phyloP scores from a whole-genome alignment of 1,140 invertebrate species.

The Drusus annulatus region DNA sequence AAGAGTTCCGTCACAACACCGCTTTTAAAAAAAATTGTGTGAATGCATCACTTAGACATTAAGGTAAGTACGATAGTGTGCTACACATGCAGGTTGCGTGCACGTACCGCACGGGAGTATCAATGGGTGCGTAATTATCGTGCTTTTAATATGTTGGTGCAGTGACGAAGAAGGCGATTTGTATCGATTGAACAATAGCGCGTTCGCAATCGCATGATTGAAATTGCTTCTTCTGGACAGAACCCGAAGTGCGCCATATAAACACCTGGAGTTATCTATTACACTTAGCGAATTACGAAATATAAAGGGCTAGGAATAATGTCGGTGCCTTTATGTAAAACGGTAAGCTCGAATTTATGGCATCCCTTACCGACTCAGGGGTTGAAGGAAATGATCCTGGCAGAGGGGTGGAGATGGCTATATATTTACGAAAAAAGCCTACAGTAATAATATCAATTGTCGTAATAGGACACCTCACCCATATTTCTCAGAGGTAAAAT shows the following conservation, averaged over 20 bases:
- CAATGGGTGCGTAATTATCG: too few relatives aligned
- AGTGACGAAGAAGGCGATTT: too few relatives aligned
- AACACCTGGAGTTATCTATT: constrained; percentile 14
- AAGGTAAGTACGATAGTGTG: too few relatives aligned
- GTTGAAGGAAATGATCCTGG: constrained; percentile 31
- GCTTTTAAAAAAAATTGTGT: too few relatives aligned
- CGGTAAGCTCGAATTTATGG: constrained; percentile 57
- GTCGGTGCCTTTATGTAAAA: constrained; percentile 56
- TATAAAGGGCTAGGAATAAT: constrained; percentile 47
- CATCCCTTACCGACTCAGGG: constrained; percentile 36
- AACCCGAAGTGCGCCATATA: background rate
- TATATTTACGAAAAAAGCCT: constrained; percentile 54
- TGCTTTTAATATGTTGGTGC: too few relatives aligned
- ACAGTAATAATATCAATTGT: constrained; percentile 58
- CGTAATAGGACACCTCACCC: constrained; percentile 53
- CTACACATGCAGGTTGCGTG: too few relatives aligned
- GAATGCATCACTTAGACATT: too few relatives aligned
- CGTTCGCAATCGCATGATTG: too few relatives aligned
- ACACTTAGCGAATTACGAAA: constrained; percentile 43
- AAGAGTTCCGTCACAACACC: too few relatives aligned
- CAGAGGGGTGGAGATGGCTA: constrained; percentile 29
- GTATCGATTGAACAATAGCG: too few relatives aligned
- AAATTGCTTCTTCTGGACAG: too few relatives aligned
- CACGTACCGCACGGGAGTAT: too few relatives aligned
- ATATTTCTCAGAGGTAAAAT: constrained; percentile 53